These are phyloP conservation scores for Thamnophis sirtalis DNA, from an alignment of 2,113 vertebrate genomes.

Conservation along the genomic window DNA sequence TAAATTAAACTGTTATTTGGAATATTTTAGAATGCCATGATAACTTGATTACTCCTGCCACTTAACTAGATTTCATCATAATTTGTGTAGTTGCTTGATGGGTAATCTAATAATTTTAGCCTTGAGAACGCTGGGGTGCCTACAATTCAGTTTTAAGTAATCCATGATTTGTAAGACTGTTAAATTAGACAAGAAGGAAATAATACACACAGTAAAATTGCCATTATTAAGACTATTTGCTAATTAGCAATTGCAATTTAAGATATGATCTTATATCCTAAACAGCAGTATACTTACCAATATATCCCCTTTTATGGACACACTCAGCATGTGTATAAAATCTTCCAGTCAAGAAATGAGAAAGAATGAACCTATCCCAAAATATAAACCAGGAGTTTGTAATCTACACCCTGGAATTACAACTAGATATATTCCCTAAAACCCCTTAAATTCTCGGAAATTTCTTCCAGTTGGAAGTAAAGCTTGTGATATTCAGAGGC, in stretches of 20 bases:
- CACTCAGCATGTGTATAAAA: not conserved
- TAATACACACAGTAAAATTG: not conserved
- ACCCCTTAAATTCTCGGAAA: not conserved
- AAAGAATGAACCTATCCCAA: not conserved
- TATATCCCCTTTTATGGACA: not conserved
- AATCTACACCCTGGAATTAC: not conserved
- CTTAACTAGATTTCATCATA: not conserved
- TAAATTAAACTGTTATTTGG: not conserved
- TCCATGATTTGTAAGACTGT: not conserved
- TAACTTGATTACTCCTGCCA: not conserved
- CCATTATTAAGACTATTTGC: not conserved
- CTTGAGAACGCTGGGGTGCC: not conserved
- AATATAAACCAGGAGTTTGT: not conserved
- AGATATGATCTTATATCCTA: not conserved
- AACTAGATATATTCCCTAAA: not conserved
- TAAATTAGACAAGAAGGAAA: not conserved
- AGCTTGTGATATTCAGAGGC: not conserved
- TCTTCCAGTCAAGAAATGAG: not conserved
- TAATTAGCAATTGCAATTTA: not conserved
- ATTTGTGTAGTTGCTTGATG: not conserved
- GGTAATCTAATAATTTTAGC: not conserved
- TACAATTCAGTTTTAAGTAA: slow-evolving; percentile 5
- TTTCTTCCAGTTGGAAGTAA: not conserved
- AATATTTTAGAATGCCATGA: not conserved
- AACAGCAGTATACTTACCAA: not conserved